These are phyloP conservation scores for Lycocerus yunnanus DNA, from an alignment of 2,888 invertebrate genomes.

Conservation along the genomic window DNA sequence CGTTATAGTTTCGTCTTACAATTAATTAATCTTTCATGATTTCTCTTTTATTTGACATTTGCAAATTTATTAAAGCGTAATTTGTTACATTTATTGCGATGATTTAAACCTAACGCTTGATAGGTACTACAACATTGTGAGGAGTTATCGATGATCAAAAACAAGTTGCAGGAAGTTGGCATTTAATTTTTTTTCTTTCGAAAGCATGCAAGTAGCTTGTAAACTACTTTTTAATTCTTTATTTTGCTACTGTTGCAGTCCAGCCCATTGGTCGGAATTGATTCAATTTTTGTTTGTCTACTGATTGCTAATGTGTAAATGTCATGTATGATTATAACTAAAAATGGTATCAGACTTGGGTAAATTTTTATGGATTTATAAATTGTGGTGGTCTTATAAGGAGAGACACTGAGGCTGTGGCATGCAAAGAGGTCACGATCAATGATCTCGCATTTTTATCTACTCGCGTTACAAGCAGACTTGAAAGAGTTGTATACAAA, in stretches of 20 bases:
- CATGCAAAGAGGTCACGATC: conserved; percentile 25
- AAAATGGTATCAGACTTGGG: conserved; percentile 11
- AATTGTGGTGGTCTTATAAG: conserved; percentile 20
- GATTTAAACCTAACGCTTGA: background rate
- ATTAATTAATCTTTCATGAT: background rate
- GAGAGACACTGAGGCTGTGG: conserved; percentile 16
- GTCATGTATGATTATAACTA: conserved; percentile 5
- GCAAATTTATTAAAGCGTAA: background rate
- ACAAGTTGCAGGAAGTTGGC: background rate
- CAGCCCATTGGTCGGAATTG: background rate
- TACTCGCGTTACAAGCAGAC: conserved; percentile 8
- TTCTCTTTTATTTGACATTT: background rate
- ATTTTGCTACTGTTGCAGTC: background rate
- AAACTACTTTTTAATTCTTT: background rate
- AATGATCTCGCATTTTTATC: conserved; percentile 15
- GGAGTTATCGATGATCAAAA: background rate
- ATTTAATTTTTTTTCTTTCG: background rate
- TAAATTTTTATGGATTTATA: conserved; percentile 8
- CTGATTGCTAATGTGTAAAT: background rate
- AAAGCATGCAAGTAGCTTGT: background rate
- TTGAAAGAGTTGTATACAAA: conserved; percentile 6
- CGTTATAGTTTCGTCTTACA: background rate
- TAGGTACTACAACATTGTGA: background rate
- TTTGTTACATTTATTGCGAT: background rate
- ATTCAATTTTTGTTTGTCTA: background rate